Evolutionary conservation across 2,113 vertebrate species (phyloP).

Genomic region (Collichthys lucidus): DNA sequence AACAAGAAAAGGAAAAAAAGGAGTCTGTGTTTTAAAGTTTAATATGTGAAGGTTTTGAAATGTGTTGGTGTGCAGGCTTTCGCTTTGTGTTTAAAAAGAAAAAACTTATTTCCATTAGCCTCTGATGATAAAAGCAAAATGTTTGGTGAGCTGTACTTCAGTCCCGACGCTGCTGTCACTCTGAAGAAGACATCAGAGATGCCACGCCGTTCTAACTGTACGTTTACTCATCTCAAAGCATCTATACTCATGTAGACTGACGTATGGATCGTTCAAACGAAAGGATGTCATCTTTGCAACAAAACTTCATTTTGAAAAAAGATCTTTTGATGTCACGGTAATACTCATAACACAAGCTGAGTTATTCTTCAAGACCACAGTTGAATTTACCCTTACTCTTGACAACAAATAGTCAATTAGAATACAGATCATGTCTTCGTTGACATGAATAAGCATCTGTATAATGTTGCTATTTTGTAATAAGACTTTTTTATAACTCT

Average conservation of each 20-base stretch:
- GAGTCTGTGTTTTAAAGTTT: not conserved
- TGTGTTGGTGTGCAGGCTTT: not conserved
- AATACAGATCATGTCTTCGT: not conserved
- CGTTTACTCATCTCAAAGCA: not conserved
- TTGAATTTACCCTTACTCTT: not conserved
- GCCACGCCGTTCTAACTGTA: not conserved
- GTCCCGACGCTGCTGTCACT: not conserved
- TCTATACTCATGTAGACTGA: not conserved
- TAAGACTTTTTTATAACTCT: not conserved
- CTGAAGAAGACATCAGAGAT: not conserved
- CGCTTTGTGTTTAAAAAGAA: not conserved
- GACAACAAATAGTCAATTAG: not conserved
- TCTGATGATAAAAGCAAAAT: constrained; percentile 14
- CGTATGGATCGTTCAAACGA: not conserved
- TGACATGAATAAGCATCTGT: not conserved
- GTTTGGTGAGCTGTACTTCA: not conserved
- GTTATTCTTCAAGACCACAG: not conserved
- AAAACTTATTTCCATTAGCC: not conserved
- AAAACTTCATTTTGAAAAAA: not conserved
- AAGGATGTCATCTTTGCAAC: not conserved
- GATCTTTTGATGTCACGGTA: not conserved
- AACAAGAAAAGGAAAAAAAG: not conserved
- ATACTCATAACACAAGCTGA: constrained; percentile 13
- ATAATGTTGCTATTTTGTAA: not conserved
- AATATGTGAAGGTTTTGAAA: not conserved